Evolutionary conservation across 2,888 invertebrate species (phyloP), one percentile per base, ranked within the genome.

Genomic region (Ornithoptera priamus): DNA sequence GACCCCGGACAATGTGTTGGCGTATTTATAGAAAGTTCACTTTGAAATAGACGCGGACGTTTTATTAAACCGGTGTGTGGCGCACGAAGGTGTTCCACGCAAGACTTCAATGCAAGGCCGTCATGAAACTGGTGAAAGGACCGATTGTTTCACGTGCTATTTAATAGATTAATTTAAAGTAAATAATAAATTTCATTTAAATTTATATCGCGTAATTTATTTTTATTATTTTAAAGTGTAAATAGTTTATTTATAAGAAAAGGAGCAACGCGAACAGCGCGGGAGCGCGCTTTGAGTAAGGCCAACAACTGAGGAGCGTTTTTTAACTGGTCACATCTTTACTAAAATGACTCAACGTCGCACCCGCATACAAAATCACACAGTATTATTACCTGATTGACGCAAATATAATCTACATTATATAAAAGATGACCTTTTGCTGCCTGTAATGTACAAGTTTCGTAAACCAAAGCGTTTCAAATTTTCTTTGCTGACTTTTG

Each of bases 11-110:
- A 58, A 62, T 57, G 30, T 58, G 42, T 39, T 65, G 12, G 59
- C 24, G 65, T 66, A 66, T 68, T 50, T 68, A 68, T 69, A 69
- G 58, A 69, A 62, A 46, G 65, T 69, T 67, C 46, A 62, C 56
- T 42, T 62, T 62, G 24, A 22, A 57, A 57, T 46, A 67, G 22
- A 8, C 6, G 18, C 39, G 62, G 46, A 7, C n/a, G 64, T 39
- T 57, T 57, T 57, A 61, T 59, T 17, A 68, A 64, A 53, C 65
- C 30, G 46, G 69, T 69, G 65, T 58, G 62, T 66, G 65, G 22
- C 42, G 53, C n/a, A 15, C 36, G 53, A 53, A 61, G 59, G 22
- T 68, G 42, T 58, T 20, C 12, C 46, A 15, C 46, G 46, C 46
- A 46, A 46, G 46, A 50, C 65, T 30, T 42, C 42, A 50, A 50